These are phyloP conservation scores for Nemotelus nigrinus DNA, from an alignment of 2,888 invertebrate species.

Conservation along the genomic window DNA sequence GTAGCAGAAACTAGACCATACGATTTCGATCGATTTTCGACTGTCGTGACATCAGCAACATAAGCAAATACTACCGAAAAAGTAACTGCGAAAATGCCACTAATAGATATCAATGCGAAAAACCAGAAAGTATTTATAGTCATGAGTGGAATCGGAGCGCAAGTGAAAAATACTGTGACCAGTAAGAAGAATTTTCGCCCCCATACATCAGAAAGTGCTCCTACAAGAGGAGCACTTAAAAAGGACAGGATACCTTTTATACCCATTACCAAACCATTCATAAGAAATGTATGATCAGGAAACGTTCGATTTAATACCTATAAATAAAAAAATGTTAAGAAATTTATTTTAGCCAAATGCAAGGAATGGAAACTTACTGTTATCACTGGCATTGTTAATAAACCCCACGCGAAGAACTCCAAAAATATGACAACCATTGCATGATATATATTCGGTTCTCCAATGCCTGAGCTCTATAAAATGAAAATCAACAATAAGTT, in stretches of 20 bases:
- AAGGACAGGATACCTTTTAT: conserved; percentile 98
- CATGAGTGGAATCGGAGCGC: conserved; percentile 98
- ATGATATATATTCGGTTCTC: conserved; percentile 97
- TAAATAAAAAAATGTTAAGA: conserved; percentile 17
- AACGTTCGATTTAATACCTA: conserved; percentile 94
- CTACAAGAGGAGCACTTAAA: conserved; percentile 95
- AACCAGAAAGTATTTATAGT: conserved; percentile 99
- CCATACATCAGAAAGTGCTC: conserved; percentile 98
- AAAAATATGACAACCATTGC: conserved; percentile 98
- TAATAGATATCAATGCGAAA: conserved; percentile 98
- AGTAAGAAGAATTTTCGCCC: conserved; percentile 97
- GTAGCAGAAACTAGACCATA: conserved; percentile 99
- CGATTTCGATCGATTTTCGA: conserved; percentile 92
- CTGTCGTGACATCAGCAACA: conserved; percentile 98
- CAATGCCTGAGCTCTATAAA: conserved; percentile 84
- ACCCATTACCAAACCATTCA: conserved; percentile 99
- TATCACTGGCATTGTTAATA: conserved; percentile 98
- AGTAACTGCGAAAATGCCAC: conserved; percentile 98
- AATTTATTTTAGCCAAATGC: background rate
- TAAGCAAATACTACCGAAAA: conserved; percentile 99
- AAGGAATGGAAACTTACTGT: conserved; percentile 58
- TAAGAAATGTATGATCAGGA: conserved; percentile 97
- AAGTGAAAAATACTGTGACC: conserved; percentile 98
- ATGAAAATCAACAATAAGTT: conserved; percentile 51
- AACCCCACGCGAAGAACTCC: conserved; percentile 99